Evolutionary conservation across 2,113 vertebrate genomes (phyloP).

Genomic region (Rhynchomys soricoides): DNA sequence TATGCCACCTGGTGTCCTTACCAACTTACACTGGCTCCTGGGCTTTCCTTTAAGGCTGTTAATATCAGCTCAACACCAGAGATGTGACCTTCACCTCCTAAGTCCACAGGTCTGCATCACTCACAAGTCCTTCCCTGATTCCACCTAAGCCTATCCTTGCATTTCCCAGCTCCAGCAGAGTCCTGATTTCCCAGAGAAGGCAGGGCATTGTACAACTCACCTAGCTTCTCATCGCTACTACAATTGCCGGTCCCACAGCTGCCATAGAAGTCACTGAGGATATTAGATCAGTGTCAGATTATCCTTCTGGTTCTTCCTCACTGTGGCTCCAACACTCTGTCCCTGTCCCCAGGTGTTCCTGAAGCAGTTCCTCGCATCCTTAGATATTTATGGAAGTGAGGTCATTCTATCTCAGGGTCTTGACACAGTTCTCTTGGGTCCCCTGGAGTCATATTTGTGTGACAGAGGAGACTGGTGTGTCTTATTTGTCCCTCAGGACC

Average conservation of each 20-base stretch:
- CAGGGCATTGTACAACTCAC: not conserved
- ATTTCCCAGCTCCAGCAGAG: not conserved
- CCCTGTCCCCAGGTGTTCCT: not conserved
- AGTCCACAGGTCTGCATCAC: not conserved
- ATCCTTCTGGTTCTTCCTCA: not conserved
- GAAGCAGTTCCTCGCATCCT: not conserved
- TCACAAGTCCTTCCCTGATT: too few species aligned
- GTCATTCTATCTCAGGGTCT: not conserved
- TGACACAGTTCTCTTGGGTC: rapidly evolving
- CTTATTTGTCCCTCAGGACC: too few species aligned
- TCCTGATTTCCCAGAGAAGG: too few species aligned
- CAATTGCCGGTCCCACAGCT: too few species aligned
- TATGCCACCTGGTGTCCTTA: not conserved
- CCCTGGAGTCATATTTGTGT: rapidly evolving
- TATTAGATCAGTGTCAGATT: not conserved
- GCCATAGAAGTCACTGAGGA: not conserved
- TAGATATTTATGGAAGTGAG: not conserved
- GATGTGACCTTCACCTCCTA: not conserved
- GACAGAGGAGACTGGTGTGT: too few species aligned
- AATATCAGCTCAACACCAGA: not conserved
- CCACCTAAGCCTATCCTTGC: not conserved
- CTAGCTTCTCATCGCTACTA: too few species aligned
- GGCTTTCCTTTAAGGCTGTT: not conserved
- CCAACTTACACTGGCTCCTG: not conserved
- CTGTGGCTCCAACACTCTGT: not conserved